A percentile compares a stretch with the other conserved stretches of the same genome.
These are phyloP conservation scores for Sebastes ruberrimus DNA, from an alignment of 2,797 vertebrate genomes.

Conservation along the genomic window DNA sequence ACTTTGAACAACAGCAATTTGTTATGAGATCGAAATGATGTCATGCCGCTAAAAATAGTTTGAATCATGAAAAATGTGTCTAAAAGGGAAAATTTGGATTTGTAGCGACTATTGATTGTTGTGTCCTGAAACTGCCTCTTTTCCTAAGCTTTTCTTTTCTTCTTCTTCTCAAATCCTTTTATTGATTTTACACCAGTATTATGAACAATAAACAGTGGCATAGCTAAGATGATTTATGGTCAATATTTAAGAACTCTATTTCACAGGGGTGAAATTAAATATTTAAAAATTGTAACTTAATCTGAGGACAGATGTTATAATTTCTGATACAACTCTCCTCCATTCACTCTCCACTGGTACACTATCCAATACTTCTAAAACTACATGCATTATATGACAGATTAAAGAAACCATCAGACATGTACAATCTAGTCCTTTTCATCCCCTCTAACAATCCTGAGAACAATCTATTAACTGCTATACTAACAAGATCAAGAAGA, in stretches of 20 bases:
- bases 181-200: no score
- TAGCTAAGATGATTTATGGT: not conserved
- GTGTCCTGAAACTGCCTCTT: no score
- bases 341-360: not conserved
- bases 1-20: no score
- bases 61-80: no score
- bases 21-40: no score
- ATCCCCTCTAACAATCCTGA: not conserved
- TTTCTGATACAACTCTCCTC: not conserved
- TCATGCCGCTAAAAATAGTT: no score
- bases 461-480: not conserved
- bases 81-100: no score
- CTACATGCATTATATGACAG: not conserved
- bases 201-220: no score
- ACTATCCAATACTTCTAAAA: not conserved
- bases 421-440: not conserved
- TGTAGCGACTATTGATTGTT: no score
- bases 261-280: not conserved
- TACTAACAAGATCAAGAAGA: not conserved
- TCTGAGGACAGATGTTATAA: not conserved
- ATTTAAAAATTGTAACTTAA: not conserved
- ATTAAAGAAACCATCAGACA: not conserved
- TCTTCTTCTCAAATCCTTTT: no score
- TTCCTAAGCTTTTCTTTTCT: no score
- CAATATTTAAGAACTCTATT: not conserved